Evolutionary conservation across 1,140 invertebrate species (phyloP), one percentile per base, ranked within the genome.

Genomic region (Drosophila quadrilineata): DNA sequence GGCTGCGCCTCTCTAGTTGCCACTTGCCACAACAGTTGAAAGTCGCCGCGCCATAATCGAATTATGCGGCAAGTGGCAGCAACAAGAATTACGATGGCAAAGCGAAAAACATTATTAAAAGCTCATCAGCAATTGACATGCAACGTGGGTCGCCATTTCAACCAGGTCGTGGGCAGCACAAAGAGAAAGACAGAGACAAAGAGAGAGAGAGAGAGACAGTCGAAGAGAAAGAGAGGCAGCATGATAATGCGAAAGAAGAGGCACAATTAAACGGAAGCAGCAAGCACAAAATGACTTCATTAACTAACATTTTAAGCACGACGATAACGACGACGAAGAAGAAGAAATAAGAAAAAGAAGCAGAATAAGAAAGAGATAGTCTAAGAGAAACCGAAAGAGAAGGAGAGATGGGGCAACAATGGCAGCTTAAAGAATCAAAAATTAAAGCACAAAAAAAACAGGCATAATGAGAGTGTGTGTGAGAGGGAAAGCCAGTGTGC

Each of bases 61-160:
- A 82, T 82, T 77, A 77, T 84, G 73, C 73, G 73, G 73, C 73
- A 84, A 82, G 72, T 76, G 70, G 72, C 69, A 52, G 40, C 65
- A 33, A 58, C 21, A 72, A 82, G 77, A 82, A 77, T 84, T 84
- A 84, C 77, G 77, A 82, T 82, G 77, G 69, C 77, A 69, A 71
- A 75, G 72, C 66, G 28, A 70, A 75, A n/a, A 84, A 70, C 77
- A 80, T 80, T 84, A 77, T 82, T 84, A 82, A 82, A 82, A 84
- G 77, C 77, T 82, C 77, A 82, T 82, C 77, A 82, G 77, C 77
- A 82, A 82, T 82, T 82, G 77, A 65, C 77, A 82, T 84, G 64
- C 77, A 58, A 54, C 66, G 43, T 73, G 56, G 54, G 56, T 67
- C 24, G 10, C 28, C 48, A 38, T 22, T 9, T 22, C 22, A 12